Evolutionary conservation across 2,113 vertebrate species (phyloP).

Genomic region (Myotis yumanensis): DNA sequence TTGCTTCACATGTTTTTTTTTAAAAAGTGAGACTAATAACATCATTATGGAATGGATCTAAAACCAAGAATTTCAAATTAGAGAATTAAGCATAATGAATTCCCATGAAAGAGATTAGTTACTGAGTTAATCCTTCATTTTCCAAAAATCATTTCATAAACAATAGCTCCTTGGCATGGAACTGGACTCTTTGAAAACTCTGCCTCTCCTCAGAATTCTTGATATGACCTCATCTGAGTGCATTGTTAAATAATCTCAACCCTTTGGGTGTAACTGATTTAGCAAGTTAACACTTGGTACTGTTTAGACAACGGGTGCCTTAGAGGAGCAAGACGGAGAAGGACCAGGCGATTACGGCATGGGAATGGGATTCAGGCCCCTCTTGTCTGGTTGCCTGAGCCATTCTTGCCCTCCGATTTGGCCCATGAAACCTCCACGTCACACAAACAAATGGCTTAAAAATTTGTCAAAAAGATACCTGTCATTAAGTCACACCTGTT

Average conservation of each 20-base stretch:
- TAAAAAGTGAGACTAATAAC: slow-evolving; percentile 34
- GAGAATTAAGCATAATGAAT: slow-evolving; percentile 26
- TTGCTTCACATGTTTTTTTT: neutral
- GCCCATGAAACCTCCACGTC: neutral
- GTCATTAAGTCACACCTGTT: neutral
- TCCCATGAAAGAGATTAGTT: slow-evolving; percentile 41
- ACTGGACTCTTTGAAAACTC: slow-evolving; percentile 57
- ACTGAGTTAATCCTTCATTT: slow-evolving; percentile 60
- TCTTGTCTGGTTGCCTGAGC: neutral
- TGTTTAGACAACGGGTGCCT: slow-evolving; percentile 59
- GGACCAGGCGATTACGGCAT: slow-evolving; percentile 42
- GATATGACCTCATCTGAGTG: slow-evolving; percentile 73
- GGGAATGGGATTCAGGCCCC: slow-evolving; percentile 29
- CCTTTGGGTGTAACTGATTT: slow-evolving; percentile 76
- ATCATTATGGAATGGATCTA: slow-evolving; percentile 22
- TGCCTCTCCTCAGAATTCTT: slow-evolving; percentile 66
- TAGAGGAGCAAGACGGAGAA: slow-evolving; percentile 71
- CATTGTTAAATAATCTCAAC: slow-evolving; percentile 78
- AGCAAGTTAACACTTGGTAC: slow-evolving; percentile 75
- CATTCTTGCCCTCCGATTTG: neutral
- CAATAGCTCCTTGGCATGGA: slow-evolving; percentile 71
- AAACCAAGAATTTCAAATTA: slow-evolving; percentile 43
- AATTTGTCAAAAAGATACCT: neutral
- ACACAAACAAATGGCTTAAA: slow-evolving; percentile 19
- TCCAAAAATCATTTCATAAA: slow-evolving; percentile 67